Conservation (phyloP, 2,888 invertebrate genomes). For the Agonopterix subpropinquella region DNA sequence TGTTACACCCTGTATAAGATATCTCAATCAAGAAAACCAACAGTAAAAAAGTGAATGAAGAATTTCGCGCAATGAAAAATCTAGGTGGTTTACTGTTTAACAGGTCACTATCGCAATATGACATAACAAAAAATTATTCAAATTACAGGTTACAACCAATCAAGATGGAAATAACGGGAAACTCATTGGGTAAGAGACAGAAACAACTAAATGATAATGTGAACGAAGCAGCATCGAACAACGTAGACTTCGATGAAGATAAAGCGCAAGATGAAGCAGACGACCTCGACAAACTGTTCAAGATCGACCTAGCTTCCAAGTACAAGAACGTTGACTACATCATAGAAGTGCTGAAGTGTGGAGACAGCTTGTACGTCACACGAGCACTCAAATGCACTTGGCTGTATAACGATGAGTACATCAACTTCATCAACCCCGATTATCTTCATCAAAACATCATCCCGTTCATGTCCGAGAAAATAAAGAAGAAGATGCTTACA, state of each 20-base stretch:
- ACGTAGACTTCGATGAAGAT: constrained; percentile 24
- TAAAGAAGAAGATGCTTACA: constrained; percentile 40
- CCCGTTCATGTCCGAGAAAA: constrained; percentile 46
- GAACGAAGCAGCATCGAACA: constrained; percentile 20
- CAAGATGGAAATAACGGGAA: constrained; percentile 21
- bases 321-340: constrained; percentile 40
- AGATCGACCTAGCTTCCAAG: constrained; percentile 50
- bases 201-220: constrained; percentile 31
- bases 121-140: too few relatives aligned
- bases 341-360: constrained; percentile 38
- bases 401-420: constrained; percentile 34
- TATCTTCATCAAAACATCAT: constrained; percentile 40
- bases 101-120: too few relatives aligned
- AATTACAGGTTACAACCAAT: neutral
- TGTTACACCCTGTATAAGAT: too few relatives aligned
- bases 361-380: constrained; percentile 40
- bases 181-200: constrained; percentile 31
- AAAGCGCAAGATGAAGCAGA: constrained; percentile 21
- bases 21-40: too few relatives aligned
- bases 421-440: constrained; percentile 31
- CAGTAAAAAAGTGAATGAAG: too few relatives aligned
- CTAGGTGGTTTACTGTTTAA: too few relatives aligned
- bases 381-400: constrained; percentile 43
- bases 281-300: constrained; percentile 44
- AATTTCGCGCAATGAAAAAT: too few relatives aligned